A percentile compares a stretch with the other conserved stretches of the same genome.
phyloP scores from a whole-genome alignment of 2,113 vertebrate genomes.

The Anarhynchus alexandrinus region DNA sequence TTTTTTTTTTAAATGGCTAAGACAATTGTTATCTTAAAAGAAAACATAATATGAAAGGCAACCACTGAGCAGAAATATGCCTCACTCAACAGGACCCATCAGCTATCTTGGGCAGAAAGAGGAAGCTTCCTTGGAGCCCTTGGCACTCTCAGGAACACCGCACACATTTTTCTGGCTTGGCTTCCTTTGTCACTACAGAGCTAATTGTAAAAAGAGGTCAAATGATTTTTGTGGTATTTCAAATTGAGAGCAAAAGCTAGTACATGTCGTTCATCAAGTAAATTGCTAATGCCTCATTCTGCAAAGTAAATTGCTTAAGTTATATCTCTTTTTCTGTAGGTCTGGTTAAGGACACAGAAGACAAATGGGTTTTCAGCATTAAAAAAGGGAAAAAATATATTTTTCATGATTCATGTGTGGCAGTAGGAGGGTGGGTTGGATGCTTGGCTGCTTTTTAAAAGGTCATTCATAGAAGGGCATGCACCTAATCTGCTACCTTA shows the following conservation, averaged over 20 bases:
- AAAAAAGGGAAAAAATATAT: neutral
- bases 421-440: neutral
- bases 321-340: constrained; percentile 3
- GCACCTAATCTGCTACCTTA: neutral
- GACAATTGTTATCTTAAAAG: neutral
- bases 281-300: constrained; percentile 26
- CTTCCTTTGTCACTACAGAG: neutral
- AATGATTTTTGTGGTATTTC: constrained; percentile 5
- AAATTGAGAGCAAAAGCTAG: constrained; percentile 3
- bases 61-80: neutral
- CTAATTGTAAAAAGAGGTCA: constrained; percentile 17
- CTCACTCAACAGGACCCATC: neutral
- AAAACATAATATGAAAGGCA: neutral
- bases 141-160: neutral
- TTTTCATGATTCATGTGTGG: neutral
- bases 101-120: neutral
- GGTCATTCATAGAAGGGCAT: neutral
- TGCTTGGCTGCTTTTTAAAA: constrained; percentile 24
- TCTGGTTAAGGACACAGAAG: constrained; percentile 19
- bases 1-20: neutral
- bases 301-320: constrained; percentile 31
- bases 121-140: neutral
- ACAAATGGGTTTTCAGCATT: constrained; percentile 14
- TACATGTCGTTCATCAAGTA: constrained; percentile 21
- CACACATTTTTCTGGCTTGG: neutral